Percentiles rank a stretch among this genome's conserved stretches.
phyloP scores from a whole-genome alignment of 2,797 vertebrate species.

The Paratrypauchen microcephalus region DNA sequence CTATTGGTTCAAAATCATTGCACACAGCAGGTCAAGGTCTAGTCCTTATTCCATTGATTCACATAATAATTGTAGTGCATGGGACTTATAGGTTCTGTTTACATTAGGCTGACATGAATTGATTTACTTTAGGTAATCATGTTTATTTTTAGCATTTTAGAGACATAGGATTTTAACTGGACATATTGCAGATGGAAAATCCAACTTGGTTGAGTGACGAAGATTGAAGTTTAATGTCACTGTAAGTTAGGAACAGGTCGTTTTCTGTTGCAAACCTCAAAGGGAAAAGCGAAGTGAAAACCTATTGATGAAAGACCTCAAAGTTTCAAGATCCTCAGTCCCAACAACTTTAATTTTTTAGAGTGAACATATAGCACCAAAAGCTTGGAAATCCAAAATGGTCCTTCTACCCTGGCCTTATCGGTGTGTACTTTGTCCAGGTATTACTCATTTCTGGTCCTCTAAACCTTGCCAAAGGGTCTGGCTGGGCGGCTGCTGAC shows the following conservation, averaged over 20 bases:
- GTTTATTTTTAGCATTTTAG: neutral
- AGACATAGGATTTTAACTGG: neutral
- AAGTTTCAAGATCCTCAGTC: neutral
- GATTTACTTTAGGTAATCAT: neutral
- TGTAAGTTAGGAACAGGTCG: neutral
- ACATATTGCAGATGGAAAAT: neutral
- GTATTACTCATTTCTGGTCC: conserved; percentile 41
- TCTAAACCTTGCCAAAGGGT: conserved; percentile 34
- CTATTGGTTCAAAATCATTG: neutral
- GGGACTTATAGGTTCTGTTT: neutral
- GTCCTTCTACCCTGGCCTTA: conserved; percentile 16
- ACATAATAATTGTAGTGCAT: neutral
- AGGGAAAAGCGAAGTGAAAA: neutral
- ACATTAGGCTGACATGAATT: neutral
- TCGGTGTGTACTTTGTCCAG: conserved; percentile 27
- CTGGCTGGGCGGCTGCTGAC: conserved; percentile 33
- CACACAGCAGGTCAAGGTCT: neutral
- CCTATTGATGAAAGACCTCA: neutral
- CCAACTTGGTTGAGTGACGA: neutral
- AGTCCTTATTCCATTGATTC: conserved; percentile 8
- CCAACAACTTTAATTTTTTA: neutral
- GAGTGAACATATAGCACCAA: neutral
- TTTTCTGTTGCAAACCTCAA: neutral
- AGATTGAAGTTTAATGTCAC: neutral
- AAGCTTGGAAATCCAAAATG: conserved; percentile 4